These are phyloP conservation scores for Raphicerus campestris DNA, from an alignment of 2,113 vertebrate species.

Conservation along the genomic window DNA sequence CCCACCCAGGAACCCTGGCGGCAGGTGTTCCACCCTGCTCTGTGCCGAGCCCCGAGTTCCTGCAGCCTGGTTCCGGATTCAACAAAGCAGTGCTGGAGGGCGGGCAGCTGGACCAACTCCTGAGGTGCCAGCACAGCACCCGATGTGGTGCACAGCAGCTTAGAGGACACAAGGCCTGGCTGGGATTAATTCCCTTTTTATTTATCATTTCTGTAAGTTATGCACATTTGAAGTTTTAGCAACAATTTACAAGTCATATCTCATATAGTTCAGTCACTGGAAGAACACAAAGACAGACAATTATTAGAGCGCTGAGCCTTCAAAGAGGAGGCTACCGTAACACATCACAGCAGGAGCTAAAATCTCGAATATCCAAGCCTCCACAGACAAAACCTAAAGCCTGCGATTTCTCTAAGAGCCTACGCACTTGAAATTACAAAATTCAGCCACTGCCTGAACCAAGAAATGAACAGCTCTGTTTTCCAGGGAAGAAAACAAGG, in stretches of 20 bases:
- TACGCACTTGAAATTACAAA: not conserved
- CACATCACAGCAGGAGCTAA: not conserved
- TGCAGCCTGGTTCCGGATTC: rapidly evolving
- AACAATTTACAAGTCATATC: constrained; percentile 36
- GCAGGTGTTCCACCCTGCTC: not conserved
- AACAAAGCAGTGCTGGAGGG: not conserved
- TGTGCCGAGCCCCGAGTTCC: rapidly evolving
- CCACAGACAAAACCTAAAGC: not conserved
- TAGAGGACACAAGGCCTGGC: not conserved
- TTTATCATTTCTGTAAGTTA: constrained; percentile 21
- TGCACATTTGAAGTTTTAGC: not conserved
- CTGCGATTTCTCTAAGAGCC: not conserved
- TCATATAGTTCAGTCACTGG: not conserved
- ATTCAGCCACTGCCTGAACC: not conserved
- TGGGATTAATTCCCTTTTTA: constrained; percentile 17
- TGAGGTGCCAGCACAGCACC: not conserved
- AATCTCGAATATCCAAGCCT: not conserved
- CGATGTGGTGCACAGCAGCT: not conserved
- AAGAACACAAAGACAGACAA: constrained; percentile 12
- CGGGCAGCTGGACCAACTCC: too few relatives aligned
- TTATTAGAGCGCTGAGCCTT: not conserved
- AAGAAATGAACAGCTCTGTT: not conserved
- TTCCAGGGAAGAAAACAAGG: constrained; percentile 24
- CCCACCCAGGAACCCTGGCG: rapidly evolving
- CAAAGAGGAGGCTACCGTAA: not conserved